Evolutionary conservation across 37 sponge, comb jelly and placozoan genomes (phyloP).

Genomic region (Chondrilla cf. caribensis): DNA sequence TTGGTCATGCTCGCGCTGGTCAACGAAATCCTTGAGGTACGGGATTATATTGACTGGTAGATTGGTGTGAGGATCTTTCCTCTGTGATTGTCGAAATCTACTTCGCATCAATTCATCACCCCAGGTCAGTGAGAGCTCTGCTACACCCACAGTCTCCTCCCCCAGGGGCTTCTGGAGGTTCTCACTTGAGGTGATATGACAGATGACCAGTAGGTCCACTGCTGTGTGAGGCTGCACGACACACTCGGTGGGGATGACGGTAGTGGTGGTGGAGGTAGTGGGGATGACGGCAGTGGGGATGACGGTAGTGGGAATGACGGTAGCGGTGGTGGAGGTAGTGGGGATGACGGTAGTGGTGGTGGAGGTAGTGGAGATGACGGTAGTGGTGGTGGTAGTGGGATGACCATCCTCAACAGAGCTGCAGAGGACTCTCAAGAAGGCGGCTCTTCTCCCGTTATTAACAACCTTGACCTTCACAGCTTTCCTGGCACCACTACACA

Average conservation of each 20-base stretch:
- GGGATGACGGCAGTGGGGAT: conserved; percentile 9
- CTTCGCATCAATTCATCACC: neutral
- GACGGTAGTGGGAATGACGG: conserved; percentile 30
- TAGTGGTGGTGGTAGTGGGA: conserved; percentile 21
- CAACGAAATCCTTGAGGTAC: neutral
- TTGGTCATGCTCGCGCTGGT: neutral
- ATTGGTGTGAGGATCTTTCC: neutral
- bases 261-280: conserved; percentile 22
- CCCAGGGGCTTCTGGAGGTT: no score
- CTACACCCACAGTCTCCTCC: neutral
- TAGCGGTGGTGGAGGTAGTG: conserved; percentile 23
- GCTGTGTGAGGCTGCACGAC: conserved; percentile 33
- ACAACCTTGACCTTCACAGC: conserved; percentile 34
- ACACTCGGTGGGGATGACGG: conserved; percentile 35
- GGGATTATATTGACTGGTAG: neutral
- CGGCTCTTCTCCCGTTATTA: conserved; percentile 52
- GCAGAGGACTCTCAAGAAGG: conserved; percentile 41
- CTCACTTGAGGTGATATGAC: neutral
- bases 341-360: conserved; percentile 30
- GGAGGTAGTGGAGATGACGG: no score
- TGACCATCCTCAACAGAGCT: neutral
- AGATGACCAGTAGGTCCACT: conserved; percentile 42
- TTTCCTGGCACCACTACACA: neutral
- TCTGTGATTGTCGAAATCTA: neutral
- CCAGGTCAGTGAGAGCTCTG: neutral